Evolutionary conservation across 2,888 invertebrate genomes (phyloP).

Genomic region (Stenichneumon culpator): DNA sequence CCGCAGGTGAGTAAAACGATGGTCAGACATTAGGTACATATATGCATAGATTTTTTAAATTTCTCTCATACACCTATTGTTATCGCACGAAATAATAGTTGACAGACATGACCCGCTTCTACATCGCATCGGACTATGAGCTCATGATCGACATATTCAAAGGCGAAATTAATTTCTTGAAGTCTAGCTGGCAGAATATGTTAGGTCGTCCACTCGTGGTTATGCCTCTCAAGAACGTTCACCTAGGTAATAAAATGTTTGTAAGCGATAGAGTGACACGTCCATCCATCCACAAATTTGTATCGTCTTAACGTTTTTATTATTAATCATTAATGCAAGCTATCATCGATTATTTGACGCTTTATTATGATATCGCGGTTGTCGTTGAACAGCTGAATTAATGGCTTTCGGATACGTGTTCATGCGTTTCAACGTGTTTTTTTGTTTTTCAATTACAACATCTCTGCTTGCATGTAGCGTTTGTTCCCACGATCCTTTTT

Average conservation of each 20-base stretch:
- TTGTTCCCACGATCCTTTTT: conserved; percentile 68
- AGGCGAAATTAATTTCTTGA: conserved; percentile 98
- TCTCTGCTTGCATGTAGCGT: conserved; percentile 79
- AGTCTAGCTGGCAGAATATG: conserved; percentile 99
- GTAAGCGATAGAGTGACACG: conserved; percentile 61
- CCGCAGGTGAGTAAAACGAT: conserved; percentile 92
- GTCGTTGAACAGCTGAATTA: conserved; percentile 11
- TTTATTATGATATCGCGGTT: neutral
- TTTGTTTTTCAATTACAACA: conserved; percentile 70
- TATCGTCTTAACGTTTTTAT: conserved; percentile 52
- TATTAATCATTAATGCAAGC: conserved; percentile 44
- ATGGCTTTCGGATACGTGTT: conserved; percentile 37
- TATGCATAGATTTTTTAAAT: conserved; percentile 34
- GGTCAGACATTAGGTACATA: conserved; percentile 8
- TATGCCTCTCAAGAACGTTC: conserved; percentile 94
- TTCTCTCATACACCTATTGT: conserved; percentile 76
- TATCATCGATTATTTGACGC: conserved; percentile 29
- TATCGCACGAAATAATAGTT: conserved; percentile 88
- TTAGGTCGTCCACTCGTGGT: conserved; percentile 98
- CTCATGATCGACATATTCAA: conserved; percentile 99
- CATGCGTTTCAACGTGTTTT: conserved; percentile 52
- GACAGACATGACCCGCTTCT: conserved; percentile 98
- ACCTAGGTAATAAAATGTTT: conserved; percentile 90
- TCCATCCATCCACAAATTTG: conserved; percentile 51
- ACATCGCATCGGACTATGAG: conserved; percentile 99